Evolutionary conservation across 2,797 vertebrate species (phyloP).

Genomic region (Poeciliopsis turneri): DNA sequence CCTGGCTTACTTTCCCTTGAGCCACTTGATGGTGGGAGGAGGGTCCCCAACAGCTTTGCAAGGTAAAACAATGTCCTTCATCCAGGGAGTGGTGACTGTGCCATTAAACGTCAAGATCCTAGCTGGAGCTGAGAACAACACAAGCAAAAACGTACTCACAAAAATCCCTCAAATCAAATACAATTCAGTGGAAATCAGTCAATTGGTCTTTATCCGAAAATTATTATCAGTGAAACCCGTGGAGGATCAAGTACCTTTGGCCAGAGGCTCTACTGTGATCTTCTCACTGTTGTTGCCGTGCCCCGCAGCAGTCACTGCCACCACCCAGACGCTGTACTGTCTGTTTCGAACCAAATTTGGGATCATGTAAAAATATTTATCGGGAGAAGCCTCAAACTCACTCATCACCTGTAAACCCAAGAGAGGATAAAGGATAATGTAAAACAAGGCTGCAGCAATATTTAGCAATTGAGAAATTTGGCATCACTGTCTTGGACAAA

Average conservation of each 20-base stretch:
- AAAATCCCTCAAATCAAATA: neutral
- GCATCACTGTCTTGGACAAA: neutral
- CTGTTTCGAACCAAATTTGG: conserved; percentile 93
- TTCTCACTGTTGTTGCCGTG: conserved; percentile 97
- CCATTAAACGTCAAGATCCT: conserved; percentile 96
- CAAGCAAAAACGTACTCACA: neutral
- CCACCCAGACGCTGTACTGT: conserved; percentile 98
- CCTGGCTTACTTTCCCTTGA: conserved; percentile 94
- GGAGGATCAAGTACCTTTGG: conserved; percentile 85
- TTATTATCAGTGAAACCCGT: neutral
- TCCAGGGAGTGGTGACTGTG: conserved; percentile 98
- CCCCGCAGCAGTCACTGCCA: conserved; percentile 94
- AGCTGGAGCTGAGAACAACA: conserved; percentile 86
- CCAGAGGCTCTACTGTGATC: conserved; percentile 93
- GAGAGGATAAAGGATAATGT: conserved; percentile 43
- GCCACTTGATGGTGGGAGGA: conserved; percentile 95
- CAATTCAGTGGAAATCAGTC: neutral
- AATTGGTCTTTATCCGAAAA: neutral
- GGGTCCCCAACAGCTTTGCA: conserved; percentile 97
- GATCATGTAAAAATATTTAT: conserved; percentile 93
- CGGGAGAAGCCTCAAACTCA: conserved; percentile 96
- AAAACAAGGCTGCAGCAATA: conserved; percentile 23
- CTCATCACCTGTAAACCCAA: conserved; percentile 90
- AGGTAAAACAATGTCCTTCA: conserved; percentile 96
- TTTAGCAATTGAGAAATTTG: neutral